Base-by-base conservation (phyloP, 2,113 vertebrate species). In the Hypomesus transpacificus region DNA sequence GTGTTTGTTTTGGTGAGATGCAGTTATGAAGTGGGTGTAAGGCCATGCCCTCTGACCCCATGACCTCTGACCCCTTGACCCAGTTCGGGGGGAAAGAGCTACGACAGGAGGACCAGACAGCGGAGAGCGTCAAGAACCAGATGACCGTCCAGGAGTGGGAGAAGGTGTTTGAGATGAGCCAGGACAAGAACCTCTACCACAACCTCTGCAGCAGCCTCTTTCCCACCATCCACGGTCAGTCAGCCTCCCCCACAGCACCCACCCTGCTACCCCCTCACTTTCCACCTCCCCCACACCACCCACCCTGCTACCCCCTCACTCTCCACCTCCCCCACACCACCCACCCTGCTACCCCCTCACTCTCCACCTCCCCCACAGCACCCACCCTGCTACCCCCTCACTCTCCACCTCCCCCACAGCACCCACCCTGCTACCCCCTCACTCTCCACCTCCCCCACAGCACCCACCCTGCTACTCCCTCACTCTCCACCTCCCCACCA, bases 151-250 rank as follows among this genome's bases (percentile, higher is more conserved):
- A 84, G 74, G 88, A 89, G 62, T 88, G 88, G 86, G 85, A 89
- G 80, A 86, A 89, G 78, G 86, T 89, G 63, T 87, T 88, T 62
- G 85, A 89, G 66, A 87, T 89, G 87, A 89, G 85, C 61, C 87
- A 87, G 31, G 87, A 88, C 64, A 88, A 89, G 79, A 89, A 88
- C 76, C 87, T 89, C 14, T 89, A 88, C 73, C 87, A 89, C 64
- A 87, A 87, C 71, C 76, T 88, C n/a, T 89, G 86, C 78, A 82
- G 82, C 66, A 89, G 86, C 72, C 84, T 89, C 20, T 89, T 86
- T 69, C 86, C 87, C 20, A 89, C 87, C 28, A 89, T 89, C 52
- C 85, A 89, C n/a, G 85, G 86, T 87, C 72, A 56, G 39, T 9
- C 54, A 56, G 85, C 85, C n/a, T 86, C 85, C 39, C 88, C 88